Evolutionary conservation across 2,113 vertebrate species (phyloP), one percentile per base, ranked within the genome.

Genomic region (Percina caprodes): DNA sequence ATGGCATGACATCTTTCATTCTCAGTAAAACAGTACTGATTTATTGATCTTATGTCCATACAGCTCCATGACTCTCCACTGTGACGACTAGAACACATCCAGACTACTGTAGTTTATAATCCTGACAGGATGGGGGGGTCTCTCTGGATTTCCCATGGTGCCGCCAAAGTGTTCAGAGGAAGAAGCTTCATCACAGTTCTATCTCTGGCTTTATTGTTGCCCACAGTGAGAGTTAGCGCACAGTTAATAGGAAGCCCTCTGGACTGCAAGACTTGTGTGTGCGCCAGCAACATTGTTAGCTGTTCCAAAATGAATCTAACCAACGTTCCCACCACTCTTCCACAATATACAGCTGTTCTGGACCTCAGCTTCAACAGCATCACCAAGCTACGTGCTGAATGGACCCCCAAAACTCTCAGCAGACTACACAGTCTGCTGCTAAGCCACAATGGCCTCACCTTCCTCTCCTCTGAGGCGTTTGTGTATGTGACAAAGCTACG

Each of bases 241-340:
- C 85, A 92, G 79, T 39, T 82, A 0, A 76, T 83, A 3, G 88
- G 91, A 19, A 74, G 18, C 4, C 80, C 92, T n/a, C 87, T 95
- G 61, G 95, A 93, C 92, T 98, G 96, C 54, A 91, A 86, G 1
- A 94, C 84, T 15, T 99, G 98, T 58, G 88, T 99, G 77, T 99
- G 98, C 0, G 98, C 98, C 93, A 98, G 97, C 90, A 97, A 97
- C 94, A 97, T 99, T 74, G 94, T 99, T 77, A 97, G 97, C 94
- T 99, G 98, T 85, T 96, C 97, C 13, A 96, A 95, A 86, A 94
- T 92, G 59, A 95, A 93, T 68, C 93, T 99, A 70, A 93, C 84
- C 35, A 11, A 16, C 2, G 91, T 97, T 21, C 97, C 97, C 1
- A 19, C 66, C 0, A 78, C 86, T 1, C 86, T 99, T 51, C 98